Percentiles rank a stretch among this genome's conserved stretches.
These are phyloP conservation scores for Trididemnum nubilum DNA, from an alignment of 23 tunicate species.

Conservation along the genomic window DNA sequence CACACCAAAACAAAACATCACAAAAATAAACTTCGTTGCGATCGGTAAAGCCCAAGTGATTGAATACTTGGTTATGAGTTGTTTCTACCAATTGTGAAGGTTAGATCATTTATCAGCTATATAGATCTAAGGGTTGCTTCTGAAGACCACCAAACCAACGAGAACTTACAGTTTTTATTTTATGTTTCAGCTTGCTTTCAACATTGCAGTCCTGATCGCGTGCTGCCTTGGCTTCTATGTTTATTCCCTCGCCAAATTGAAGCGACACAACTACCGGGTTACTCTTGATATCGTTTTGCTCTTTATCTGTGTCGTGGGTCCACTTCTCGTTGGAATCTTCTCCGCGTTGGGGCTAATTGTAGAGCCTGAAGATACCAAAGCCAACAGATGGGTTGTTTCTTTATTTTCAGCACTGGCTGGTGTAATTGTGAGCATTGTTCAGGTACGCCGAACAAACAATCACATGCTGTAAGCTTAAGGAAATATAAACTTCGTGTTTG, in stretches of 20 bases:
- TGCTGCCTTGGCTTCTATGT: constrained; percentile 9
- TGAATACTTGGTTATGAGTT: no score
- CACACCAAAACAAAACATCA: no score
- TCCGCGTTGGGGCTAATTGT: constrained; percentile 33
- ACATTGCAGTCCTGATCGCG: constrained; percentile 5
- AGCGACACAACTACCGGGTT: background rate
- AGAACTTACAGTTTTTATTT: no score
- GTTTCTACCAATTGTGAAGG: no score
- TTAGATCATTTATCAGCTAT: no score
- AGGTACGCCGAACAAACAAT: no score
- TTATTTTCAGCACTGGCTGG: background rate
- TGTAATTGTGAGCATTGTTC: constrained; percentile 20
- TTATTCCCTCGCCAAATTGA: background rate
- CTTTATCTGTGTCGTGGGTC: constrained; percentile 49
- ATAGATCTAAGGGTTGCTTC: no score
- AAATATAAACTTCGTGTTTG: no score
- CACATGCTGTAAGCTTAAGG: no score
- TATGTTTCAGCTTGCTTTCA: constrained; percentile 16
- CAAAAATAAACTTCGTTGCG: no score
- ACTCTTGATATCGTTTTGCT: constrained; percentile 59
- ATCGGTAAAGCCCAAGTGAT: no score
- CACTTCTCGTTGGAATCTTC: constrained; percentile 42
- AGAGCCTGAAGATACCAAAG: constrained; percentile 19
- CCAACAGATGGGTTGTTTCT: constrained; percentile 14
- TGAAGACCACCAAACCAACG: no score